Evolutionary conservation across 2,888 invertebrate genomes (phyloP), one percentile per base, ranked within the genome.

Genomic region (Epistrophe grossulariae): DNA sequence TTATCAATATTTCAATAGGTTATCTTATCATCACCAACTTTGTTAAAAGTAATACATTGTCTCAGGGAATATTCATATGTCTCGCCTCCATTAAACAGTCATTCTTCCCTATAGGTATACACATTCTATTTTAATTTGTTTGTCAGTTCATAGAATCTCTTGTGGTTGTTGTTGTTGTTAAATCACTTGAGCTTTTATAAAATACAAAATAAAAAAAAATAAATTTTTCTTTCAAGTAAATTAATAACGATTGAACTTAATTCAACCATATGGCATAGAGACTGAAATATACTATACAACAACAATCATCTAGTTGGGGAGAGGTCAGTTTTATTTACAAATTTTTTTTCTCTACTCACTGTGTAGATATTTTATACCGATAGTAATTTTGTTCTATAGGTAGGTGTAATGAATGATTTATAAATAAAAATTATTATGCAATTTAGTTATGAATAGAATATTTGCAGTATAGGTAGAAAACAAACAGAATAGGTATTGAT

Each of bases 321-420:
- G 72, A 83, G 83, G 83, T 83, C 83, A 83, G 83, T 83, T 83
- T 45, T 83, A 72, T 83, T 78, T 59, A 68, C 72, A 79, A 31
- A 4, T 31, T 77, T 45, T 15, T 28, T 24, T 24, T 62, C n/a
- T 13, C 45, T 15, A 68, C 48, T 50, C 17, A 11, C 38, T 31
- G 31, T 55, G 38, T 38, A 68, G 35, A 68, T 70, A 38, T 24
- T 17, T 35, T 50, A 11, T 24, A n/a, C 0, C 38, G 68, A 50
- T 19, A 55, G 17, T 38, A 17, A 52, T 38, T 55, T 52, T n/a
- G n/a, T 19, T 9, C 17, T 60, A 17, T 60, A 40, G 8, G n/a
- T 52, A 7, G 6, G n/a, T 35, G 31, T 50, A 50, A 50, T 66
- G 66, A 68, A 68, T 68, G 35, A 68, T 50, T 48, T 50, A 13